These are phyloP conservation scores for Phoebastria nigripes DNA, from an alignment of 2,797 vertebrate genomes.

Conservation along the genomic window DNA sequence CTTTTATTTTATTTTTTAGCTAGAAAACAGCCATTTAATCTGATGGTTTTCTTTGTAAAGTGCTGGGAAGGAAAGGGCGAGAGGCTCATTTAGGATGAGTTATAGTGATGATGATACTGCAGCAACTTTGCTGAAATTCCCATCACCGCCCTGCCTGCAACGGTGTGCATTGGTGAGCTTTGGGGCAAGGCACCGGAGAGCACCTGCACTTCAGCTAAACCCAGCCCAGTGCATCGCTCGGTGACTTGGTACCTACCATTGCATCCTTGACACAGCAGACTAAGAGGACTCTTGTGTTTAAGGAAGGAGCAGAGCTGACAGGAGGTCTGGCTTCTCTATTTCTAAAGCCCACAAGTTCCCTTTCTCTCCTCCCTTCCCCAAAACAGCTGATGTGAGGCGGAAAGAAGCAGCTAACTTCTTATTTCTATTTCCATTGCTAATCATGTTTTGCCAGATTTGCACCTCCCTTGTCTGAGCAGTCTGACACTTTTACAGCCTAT, in stretches of 20 bases:
- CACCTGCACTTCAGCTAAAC: background rate
- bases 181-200: accelerated
- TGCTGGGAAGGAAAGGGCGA: background rate
- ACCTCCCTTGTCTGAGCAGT: background rate
- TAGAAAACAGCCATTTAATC: background rate
- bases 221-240: background rate
- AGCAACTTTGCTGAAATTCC: background rate
- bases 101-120: background rate
- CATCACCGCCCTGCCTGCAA: accelerated
- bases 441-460: background rate
- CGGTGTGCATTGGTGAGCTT: accelerated
- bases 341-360: accelerated
- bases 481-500: background rate
- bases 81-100: too few relatives aligned
- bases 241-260: too few relatives aligned
- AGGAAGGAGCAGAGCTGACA: background rate
- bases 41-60: background rate
- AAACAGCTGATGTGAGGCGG: background rate
- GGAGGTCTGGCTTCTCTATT: accelerated
- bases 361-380: too few relatives aligned
- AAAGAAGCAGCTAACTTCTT: background rate
- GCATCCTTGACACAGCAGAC: background rate
- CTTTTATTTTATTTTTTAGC: too few relatives aligned
- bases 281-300: accelerated
- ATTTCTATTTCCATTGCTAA: background rate